Percentiles rank a stretch among this genome's conserved stretches.
These are phyloP conservation scores for Leptopilina clavipes DNA, from an alignment of 1,140 invertebrate species.

Conservation along the genomic window DNA sequence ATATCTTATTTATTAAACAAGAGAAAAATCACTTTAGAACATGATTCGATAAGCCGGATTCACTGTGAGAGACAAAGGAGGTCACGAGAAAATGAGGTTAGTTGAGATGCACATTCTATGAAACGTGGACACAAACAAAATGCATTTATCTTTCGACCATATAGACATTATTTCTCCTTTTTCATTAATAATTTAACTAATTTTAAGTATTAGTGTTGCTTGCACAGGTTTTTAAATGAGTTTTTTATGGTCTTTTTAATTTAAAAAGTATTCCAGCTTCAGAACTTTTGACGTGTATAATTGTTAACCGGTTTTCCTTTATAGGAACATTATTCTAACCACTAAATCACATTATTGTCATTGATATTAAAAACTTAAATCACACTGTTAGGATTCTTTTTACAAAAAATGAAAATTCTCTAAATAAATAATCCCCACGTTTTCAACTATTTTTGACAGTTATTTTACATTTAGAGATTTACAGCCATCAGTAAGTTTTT, in stretches of 20 bases:
- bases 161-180: not conserved
- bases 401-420: not conserved
- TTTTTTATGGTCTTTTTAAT: not conserved
- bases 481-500: too few relatives aligned
- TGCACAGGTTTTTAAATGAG: not conserved
- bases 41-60: not conserved
- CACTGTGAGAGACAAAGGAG: constrained; percentile 4
- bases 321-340: not conserved
- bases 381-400: not conserved
- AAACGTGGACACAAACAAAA: constrained; percentile 19
- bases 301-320: not conserved
- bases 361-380: not conserved
- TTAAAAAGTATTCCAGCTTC: not conserved
- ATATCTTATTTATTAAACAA: not conserved
- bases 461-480: not conserved
- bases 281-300: not conserved
- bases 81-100: constrained; percentile 7
- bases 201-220: not conserved
- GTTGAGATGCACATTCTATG: not conserved
- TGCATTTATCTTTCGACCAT: not conserved
- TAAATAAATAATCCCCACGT: not conserved
- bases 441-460: not conserved
- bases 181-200: not conserved
- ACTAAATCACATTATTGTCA: not conserved
- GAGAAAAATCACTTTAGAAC: not conserved